Conservation (phyloP, 2,888 invertebrate genomes). For the Rhopalosiphum nymphaeae region DNA sequence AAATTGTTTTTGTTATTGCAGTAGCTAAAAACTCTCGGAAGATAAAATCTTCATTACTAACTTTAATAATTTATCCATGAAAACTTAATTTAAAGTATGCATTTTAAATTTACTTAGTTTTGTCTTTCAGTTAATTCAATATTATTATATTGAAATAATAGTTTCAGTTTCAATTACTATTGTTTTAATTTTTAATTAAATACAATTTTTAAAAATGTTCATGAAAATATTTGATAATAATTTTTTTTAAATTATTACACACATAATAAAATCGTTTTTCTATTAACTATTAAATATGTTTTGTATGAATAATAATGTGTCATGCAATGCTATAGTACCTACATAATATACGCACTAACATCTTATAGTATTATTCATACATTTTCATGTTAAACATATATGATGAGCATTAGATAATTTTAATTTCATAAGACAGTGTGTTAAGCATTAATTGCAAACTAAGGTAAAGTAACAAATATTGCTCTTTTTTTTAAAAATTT, state of each 20-base stretch:
- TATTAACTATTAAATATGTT: background rate
- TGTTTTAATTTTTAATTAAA: background rate
- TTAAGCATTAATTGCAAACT: background rate
- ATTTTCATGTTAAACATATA: background rate
- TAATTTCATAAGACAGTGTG: background rate
- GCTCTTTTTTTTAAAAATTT: background rate
- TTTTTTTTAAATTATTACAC: background rate
- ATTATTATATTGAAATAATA: background rate
- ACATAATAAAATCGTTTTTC: background rate
- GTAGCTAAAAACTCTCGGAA: background rate
- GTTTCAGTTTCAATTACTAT: background rate
- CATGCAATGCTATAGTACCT: background rate
- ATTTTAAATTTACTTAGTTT: background rate
- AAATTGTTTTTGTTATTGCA: background rate
- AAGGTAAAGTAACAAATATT: background rate
- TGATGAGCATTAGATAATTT: fast-evolving
- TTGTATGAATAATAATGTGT: background rate
- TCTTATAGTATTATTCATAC: background rate
- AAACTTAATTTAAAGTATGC: background rate
- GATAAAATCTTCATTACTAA: background rate
- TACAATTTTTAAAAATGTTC: background rate
- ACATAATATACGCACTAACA: background rate
- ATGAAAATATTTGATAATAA: background rate
- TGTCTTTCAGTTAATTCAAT: background rate
- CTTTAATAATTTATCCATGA: background rate